Percentiles rank a stretch among this genome's conserved stretches.
phyloP scores from a whole-genome alignment of 2,113 vertebrate species.

The Desmodus rotundus region DNA sequence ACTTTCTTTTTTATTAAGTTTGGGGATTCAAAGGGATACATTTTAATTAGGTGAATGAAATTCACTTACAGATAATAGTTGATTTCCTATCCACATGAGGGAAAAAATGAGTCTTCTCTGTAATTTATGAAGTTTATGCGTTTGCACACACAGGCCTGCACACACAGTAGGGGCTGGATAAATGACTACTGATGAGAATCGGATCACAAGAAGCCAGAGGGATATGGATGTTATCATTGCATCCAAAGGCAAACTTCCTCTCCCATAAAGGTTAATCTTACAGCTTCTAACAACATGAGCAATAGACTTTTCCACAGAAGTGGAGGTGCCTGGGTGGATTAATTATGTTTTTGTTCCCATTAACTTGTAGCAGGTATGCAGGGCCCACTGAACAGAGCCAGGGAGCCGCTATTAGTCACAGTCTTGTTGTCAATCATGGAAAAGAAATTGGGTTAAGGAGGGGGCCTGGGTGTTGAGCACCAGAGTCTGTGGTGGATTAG shows the following conservation, averaged over 20 bases:
- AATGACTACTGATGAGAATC: background rate
- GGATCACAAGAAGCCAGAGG: background rate
- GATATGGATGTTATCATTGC: background rate
- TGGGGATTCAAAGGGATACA: background rate
- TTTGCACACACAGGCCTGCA: background rate
- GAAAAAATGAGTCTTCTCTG: background rate
- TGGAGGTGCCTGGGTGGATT: slow-evolving; percentile 54
- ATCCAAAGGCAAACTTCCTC: slow-evolving; percentile 14
- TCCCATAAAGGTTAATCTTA: slow-evolving; percentile 26
- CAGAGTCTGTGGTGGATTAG: background rate
- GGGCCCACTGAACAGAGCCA: background rate
- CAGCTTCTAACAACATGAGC: slow-evolving; percentile 65
- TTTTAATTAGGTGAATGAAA: background rate
- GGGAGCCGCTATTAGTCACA: slow-evolving; percentile 15
- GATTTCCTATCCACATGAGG: background rate
- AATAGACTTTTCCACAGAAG: slow-evolving; percentile 5
- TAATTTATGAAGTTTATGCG: background rate
- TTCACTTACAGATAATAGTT: background rate
- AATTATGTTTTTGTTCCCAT: slow-evolving; percentile 52
- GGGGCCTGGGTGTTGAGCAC: background rate
- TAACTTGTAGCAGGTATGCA: background rate
- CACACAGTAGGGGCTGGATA: background rate
- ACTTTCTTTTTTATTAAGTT: background rate
- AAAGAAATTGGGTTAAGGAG: slow-evolving; percentile 42
- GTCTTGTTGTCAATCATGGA: background rate